A percentile compares a stretch with the other conserved stretches of the same genome.
Evolutionary conservation across 2,797 vertebrate species (phyloP).

Genomic region (Hyperoplus lanceolatus): DNA sequence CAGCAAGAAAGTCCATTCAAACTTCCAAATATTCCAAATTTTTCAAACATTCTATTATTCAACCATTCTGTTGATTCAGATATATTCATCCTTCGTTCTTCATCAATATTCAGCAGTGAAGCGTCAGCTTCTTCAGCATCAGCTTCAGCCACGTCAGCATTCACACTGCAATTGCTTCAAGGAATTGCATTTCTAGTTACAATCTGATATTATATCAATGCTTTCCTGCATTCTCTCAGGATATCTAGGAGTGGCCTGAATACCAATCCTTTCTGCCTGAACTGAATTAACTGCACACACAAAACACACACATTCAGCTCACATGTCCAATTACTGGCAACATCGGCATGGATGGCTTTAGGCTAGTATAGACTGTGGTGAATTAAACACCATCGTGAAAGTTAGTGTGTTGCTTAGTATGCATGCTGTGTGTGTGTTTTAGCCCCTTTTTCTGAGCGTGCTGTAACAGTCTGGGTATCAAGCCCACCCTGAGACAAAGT

Average conservation of each 20-base stretch:
- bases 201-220: background rate
- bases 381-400: slow-evolving; percentile 56
- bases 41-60: too few relatives aligned
- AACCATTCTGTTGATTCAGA: too few relatives aligned
- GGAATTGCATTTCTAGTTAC: background rate
- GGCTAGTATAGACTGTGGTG: slow-evolving; percentile 34
- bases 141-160: too few relatives aligned
- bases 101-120: too few relatives aligned
- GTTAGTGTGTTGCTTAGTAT: slow-evolving; percentile 3
- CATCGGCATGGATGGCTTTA: background rate
- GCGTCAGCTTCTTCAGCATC: too few relatives aligned
- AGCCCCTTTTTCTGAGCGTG: background rate
- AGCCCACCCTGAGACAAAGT: slow-evolving; percentile 27
- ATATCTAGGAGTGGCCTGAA: background rate
- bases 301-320: slow-evolving; percentile 2
- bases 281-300: slow-evolving; percentile 3
- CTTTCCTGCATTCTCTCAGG: background rate
- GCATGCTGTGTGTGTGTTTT: background rate
- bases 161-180: too few relatives aligned
- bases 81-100: too few relatives aligned
- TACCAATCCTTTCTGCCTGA: background rate
- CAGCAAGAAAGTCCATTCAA: too few relatives aligned
- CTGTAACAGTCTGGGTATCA: slow-evolving; percentile 10
- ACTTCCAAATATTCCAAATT: too few relatives aligned
- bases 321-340: slow-evolving; percentile 20